phyloP scores from a whole-genome alignment of 2,797 vertebrate species.

The Xiphophorus birchmanni region DNA sequence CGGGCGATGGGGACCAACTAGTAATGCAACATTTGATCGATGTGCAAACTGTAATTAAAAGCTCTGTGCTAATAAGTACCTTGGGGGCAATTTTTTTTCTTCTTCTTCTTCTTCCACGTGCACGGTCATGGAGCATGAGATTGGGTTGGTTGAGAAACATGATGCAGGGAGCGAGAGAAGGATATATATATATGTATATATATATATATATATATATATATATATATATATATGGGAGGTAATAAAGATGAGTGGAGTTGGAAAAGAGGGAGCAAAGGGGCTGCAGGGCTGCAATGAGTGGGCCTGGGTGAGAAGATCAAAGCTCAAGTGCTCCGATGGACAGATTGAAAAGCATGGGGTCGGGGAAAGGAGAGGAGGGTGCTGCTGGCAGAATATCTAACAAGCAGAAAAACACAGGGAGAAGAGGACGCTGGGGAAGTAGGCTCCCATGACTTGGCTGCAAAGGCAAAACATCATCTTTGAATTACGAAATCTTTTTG shows the following conservation, averaged over 20 bases:
- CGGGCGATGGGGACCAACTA: slow-evolving; percentile 64
- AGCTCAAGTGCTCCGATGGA: slow-evolving; percentile 72
- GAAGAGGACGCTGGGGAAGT: slow-evolving; percentile 14
- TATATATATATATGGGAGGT: slow-evolving; percentile 32
- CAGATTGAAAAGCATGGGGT: slow-evolving; percentile 69
- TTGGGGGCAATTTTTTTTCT: slow-evolving; percentile 61
- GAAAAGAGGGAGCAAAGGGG: slow-evolving; percentile 37
- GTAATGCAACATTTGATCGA: slow-evolving; percentile 73
- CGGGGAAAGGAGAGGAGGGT: slow-evolving; percentile 34
- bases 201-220: slow-evolving; percentile 8
- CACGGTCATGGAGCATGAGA: slow-evolving; percentile 24
- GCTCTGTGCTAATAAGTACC: slow-evolving; percentile 67
- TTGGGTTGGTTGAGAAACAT: slow-evolving; percentile 21
- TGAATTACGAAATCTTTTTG: slow-evolving; percentile 50
- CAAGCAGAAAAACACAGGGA: slow-evolving; percentile 30
- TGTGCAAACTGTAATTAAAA: slow-evolving; percentile 81
- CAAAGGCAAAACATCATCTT: slow-evolving; percentile 53
- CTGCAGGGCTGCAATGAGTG: slow-evolving; percentile 61
- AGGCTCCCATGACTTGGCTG: slow-evolving; percentile 45
- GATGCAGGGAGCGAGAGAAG: slow-evolving; percentile 36
- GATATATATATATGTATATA: slow-evolving; percentile 36
- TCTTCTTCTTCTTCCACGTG: slow-evolving; percentile 38
- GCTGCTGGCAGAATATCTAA: slow-evolving; percentile 66
- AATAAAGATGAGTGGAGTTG: slow-evolving; percentile 65
- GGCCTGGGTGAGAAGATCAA: slow-evolving; percentile 74